Percentiles rank a stretch among this genome's conserved stretches.
Evolutionary conservation across 2,888 invertebrate genomes (phyloP).

Genomic region (Ceramica pisi): DNA sequence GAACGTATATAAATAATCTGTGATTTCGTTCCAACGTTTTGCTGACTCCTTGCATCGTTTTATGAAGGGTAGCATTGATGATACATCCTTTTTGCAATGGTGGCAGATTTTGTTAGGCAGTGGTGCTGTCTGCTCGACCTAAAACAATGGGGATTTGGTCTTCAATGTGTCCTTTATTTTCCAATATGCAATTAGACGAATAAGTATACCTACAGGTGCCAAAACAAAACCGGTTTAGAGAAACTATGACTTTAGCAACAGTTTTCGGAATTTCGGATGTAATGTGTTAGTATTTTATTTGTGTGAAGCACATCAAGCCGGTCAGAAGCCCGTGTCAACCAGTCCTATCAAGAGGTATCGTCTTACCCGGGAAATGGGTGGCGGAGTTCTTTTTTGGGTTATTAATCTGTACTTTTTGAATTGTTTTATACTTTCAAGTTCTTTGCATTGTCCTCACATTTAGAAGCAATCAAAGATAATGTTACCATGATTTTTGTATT

Average conservation of each 20-base stretch:
- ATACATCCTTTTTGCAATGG: slow-evolving; percentile 67
- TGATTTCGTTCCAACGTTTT: slow-evolving; percentile 70
- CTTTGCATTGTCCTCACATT: no score
- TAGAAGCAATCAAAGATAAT: no score
- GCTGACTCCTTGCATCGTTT: slow-evolving; percentile 71
- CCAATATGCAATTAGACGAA: slow-evolving; percentile 7
- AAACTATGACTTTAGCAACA: neutral
- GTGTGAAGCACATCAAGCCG: neutral
- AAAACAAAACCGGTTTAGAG: neutral
- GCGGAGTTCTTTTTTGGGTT: no score
- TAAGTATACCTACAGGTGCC: slow-evolving; percentile 3
- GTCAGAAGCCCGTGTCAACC: neutral
- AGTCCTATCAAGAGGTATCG: neutral
- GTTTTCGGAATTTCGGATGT: neutral
- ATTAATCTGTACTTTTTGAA: no score
- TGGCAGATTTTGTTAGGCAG: slow-evolving; percentile 75
- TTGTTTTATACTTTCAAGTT: no score
- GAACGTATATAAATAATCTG: slow-evolving; percentile 62
- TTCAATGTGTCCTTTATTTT: slow-evolving; percentile 41
- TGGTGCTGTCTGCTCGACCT: slow-evolving; percentile 73
- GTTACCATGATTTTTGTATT: no score
- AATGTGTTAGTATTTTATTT: neutral
- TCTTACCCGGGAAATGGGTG: neutral
- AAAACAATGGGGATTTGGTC: slow-evolving; percentile 75
- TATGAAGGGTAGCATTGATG: slow-evolving; percentile 70